phyloP scores from a whole-genome alignment of 2,797 vertebrate species.

The Anguilla obscura region DNA sequence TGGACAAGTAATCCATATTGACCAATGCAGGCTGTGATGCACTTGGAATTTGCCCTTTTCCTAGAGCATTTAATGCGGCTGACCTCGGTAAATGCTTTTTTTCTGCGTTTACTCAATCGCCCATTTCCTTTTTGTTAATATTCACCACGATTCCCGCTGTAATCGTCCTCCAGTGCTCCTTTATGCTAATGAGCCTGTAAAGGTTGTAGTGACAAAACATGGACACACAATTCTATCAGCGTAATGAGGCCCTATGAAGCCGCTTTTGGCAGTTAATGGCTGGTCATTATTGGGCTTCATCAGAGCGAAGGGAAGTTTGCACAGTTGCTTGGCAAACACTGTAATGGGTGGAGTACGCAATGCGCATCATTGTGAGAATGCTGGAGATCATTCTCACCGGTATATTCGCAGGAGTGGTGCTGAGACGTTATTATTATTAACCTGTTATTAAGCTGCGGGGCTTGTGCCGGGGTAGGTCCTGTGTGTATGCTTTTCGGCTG shows the following conservation, averaged over 20 bases:
- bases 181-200: conserved; percentile 8
- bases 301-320: neutral
- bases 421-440: neutral
- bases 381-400: neutral
- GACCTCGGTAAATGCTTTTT: neutral
- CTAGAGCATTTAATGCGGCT: neutral
- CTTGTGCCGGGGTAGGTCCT: neutral
- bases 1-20: conserved; percentile 16
- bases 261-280: neutral
- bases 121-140: neutral
- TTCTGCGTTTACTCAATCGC: neutral
- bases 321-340: neutral
- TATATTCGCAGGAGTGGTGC: neutral
- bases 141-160: neutral
- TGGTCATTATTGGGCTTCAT: neutral
- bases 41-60: conserved; percentile 16
- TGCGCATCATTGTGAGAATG: neutral
- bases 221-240: neutral
- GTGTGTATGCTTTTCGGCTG: neutral
- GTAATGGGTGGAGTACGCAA: neutral
- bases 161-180: neutral
- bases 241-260: neutral
- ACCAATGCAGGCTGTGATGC: neutral
- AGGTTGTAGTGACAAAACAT: neutral
- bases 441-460: neutral